Conservation (phyloP, 2,113 vertebrate species). For the Oryzias woworae region DNA sequence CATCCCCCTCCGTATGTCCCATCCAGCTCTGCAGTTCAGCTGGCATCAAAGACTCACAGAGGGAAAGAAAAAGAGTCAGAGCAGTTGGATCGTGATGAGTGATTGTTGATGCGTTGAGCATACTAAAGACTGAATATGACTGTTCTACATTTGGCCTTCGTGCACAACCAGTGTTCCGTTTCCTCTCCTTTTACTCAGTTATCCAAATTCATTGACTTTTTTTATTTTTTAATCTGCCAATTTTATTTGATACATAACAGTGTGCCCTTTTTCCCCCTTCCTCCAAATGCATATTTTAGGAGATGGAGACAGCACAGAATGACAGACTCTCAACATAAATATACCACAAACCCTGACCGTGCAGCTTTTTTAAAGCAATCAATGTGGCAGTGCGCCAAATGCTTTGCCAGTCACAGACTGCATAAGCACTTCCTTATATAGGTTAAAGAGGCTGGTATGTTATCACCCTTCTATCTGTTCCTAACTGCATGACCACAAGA, state of each 20-base stretch:
- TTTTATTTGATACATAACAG: conserved; percentile 5
- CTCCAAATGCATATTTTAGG: conserved; percentile 28
- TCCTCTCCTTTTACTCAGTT: not conserved
- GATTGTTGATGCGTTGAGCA: conserved; percentile 60
- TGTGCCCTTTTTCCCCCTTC: not conserved
- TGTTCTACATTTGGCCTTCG: conserved; percentile 60
- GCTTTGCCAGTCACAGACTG: conserved; percentile 18
- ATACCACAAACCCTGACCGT: conserved; percentile 45
- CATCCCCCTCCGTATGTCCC: conserved; percentile 28
- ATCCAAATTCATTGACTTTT: not conserved
- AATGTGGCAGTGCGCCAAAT: conserved; percentile 39
- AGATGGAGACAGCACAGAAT: conserved; percentile 11
- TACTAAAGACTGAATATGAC: conserved; percentile 56
- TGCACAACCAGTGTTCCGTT: conserved; percentile 42
- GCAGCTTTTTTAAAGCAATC: conserved; percentile 52
- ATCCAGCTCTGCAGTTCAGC: conserved; percentile 57
- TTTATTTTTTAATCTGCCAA: not conserved
- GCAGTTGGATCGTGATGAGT: conserved; percentile 67
- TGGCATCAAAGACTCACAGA: conserved; percentile 61
- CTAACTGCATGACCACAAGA: not conserved
- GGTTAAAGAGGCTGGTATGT: not conserved
- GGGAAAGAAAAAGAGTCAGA: conserved; percentile 46
- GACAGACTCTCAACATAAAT: conserved; percentile 23
- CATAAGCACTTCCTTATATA: conserved; percentile 8
- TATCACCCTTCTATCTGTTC: not conserved